phyloP scores from a whole-genome alignment of 2,888 invertebrate species.

The Eumacrocentrus americanus region DNA sequence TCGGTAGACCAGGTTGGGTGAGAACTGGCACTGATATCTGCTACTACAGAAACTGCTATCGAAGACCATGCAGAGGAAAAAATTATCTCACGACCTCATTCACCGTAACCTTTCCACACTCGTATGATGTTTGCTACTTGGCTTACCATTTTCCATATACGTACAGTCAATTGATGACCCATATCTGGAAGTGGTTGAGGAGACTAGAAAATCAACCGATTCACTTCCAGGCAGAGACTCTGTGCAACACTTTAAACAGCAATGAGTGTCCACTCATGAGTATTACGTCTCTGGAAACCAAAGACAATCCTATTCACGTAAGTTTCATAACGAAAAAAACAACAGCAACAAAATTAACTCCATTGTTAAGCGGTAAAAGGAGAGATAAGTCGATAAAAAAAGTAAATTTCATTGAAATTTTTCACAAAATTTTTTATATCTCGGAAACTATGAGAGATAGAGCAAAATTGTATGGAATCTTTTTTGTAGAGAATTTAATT shows the following conservation, averaged over 20 bases:
- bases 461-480: too few relatives aligned
- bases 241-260: conserved; percentile 74
- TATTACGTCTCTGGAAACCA: conserved; percentile 70
- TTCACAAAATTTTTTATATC: too few relatives aligned
- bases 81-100: conserved; percentile 81
- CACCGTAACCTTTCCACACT: conserved; percentile 76
- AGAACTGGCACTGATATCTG: conserved; percentile 78
- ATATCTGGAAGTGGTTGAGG: conserved; percentile 72
- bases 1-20: conserved; percentile 71
- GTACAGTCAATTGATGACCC: conserved; percentile 77
- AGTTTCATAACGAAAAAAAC: conserved; percentile 33
- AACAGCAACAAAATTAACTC: not conserved
- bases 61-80: conserved; percentile 65
- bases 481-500: too few relatives aligned
- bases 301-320: conserved; percentile 66
- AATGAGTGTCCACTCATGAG: conserved; percentile 80
- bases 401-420: too few relatives aligned
- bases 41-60: conserved; percentile 81
- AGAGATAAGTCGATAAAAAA: too few relatives aligned
- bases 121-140: conserved; percentile 80
- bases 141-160: conserved; percentile 90
- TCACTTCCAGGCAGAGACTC: conserved; percentile 70
- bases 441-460: too few relatives aligned
- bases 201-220: conserved; percentile 63
- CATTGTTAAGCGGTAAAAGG: too few relatives aligned